Evolutionary conservation across 2,797 vertebrate genomes (phyloP).

Genomic region (Chelmon rostratus): DNA sequence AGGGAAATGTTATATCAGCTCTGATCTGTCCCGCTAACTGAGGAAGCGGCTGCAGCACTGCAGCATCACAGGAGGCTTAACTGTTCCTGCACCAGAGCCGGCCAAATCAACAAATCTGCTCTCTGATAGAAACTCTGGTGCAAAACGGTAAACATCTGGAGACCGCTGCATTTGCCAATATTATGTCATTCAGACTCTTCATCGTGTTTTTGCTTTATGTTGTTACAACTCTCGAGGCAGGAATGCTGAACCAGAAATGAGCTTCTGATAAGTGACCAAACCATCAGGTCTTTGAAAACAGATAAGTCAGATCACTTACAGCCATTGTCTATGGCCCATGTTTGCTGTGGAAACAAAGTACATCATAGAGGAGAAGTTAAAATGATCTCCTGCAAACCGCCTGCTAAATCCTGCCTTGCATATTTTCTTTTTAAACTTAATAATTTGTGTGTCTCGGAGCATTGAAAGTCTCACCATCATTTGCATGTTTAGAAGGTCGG

Average conservation of each 20-base stretch:
- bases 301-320: background rate
- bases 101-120: slow-evolving; percentile 55
- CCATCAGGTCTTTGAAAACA: background rate
- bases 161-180: slow-evolving; percentile 15
- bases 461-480: background rate
- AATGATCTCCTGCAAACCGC: background rate
- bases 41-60: slow-evolving; percentile 57
- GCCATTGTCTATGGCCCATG: background rate
- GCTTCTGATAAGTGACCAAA: background rate
- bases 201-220: background rate
- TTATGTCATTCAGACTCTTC: slow-evolving; percentile 3
- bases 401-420: background rate
- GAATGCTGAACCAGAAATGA: background rate
- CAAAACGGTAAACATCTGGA: slow-evolving; percentile 49
- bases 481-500: background rate
- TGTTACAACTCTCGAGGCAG: background rate
- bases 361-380: background rate
- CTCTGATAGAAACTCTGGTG: slow-evolving; percentile 28
- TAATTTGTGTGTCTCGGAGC: background rate
- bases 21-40: slow-evolving; percentile 72
- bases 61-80: slow-evolving; percentile 62
- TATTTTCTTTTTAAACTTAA: background rate
- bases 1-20: slow-evolving; percentile 68
- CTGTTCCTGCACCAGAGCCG: slow-evolving; percentile 44
- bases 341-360: background rate